Evolutionary conservation across 2,113 vertebrate genomes (phyloP), one percentile per base, ranked within the genome.

Genomic region (Spea bombifrons): DNA sequence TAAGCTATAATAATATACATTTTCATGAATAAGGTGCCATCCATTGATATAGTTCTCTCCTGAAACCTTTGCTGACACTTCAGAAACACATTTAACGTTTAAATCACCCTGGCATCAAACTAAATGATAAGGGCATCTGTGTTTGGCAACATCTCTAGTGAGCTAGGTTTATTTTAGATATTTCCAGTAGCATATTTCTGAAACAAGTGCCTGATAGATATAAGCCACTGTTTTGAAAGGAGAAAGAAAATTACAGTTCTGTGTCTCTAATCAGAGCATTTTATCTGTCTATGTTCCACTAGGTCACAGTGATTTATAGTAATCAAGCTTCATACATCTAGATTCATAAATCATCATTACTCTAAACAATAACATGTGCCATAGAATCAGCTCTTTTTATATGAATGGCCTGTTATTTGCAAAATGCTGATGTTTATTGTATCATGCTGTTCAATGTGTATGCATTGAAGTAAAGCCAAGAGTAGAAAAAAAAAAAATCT

Each of bases 331-430:
- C 52, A 80, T 80, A 74, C 78, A 74, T 67, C 63, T 65, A 79
- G 43, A 80, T 80, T 74, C 78, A 80, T 80, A 80, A 80, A 80
- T 80, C 71, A 74, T 80, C 71, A 80, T 80, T 80, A 74, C 7
- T 9, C 45, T 44, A 64, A 80, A 80, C 64, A 80, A 80, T 68
- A 66, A 50, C 61, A 80, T 47, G 71, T 71, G 74, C 71, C 64
- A 68, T 55, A n/a, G 64, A 80, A 74, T 80, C 78, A 80, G 71
- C 78, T 59, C 68, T 74, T 79, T 68, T 80, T 74, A 66, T 74
- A 71, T 61, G 70, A 9, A 52, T 73, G 66, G 71, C n/a, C 70
- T 73, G 71, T 68, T 80, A 80, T 80, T 80, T 80, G 64, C 50
- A 80, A 74, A 74, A 68, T 68, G 78, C 78, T 80, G 78, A 80